phyloP scores from a whole-genome alignment of 2,888 invertebrate species.

The Acanthococcus lagerstroemiae region DNA sequence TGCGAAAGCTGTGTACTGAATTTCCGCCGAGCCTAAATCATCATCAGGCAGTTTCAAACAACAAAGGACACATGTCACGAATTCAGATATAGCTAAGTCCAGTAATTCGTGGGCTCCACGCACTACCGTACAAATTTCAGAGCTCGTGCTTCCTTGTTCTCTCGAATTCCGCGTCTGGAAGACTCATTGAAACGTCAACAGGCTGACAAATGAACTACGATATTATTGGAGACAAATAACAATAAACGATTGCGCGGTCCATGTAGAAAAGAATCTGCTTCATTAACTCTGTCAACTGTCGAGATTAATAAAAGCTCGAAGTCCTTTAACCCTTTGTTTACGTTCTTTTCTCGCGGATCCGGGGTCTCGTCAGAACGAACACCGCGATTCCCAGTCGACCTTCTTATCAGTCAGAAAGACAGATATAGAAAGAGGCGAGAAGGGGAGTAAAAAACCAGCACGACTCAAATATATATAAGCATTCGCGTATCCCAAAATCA shows the following conservation, averaged over 20 bases:
- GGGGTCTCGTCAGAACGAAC: neutral
- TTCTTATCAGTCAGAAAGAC: neutral
- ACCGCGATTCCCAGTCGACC: neutral
- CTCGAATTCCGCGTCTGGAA: too few relatives aligned
- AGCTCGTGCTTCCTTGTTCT: too few relatives aligned
- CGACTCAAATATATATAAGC: too few relatives aligned
- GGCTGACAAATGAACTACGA: neutral
- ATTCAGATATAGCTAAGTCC: too few relatives aligned
- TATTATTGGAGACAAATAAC: neutral
- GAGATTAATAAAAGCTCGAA: slow-evolving; percentile 3
- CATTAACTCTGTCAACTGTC: slow-evolving; percentile 16
- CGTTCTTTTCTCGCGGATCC: neutral
- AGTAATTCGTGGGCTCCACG: too few relatives aligned
- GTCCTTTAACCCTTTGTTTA: slow-evolving; percentile 10
- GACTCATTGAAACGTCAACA: neutral
- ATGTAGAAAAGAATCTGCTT: slow-evolving; percentile 6
- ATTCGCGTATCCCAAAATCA: neutral
- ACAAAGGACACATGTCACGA: too few relatives aligned
- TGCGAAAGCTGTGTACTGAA: too few relatives aligned
- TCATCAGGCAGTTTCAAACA: too few relatives aligned
- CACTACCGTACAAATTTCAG: too few relatives aligned
- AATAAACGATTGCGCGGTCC: neutral
- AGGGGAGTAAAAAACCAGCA: neutral
- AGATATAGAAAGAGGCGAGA: neutral
- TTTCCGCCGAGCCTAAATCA: too few relatives aligned